phyloP scores from a whole-genome alignment of 1,140 invertebrate genomes.

The Drosophila paulistorum region DNA sequence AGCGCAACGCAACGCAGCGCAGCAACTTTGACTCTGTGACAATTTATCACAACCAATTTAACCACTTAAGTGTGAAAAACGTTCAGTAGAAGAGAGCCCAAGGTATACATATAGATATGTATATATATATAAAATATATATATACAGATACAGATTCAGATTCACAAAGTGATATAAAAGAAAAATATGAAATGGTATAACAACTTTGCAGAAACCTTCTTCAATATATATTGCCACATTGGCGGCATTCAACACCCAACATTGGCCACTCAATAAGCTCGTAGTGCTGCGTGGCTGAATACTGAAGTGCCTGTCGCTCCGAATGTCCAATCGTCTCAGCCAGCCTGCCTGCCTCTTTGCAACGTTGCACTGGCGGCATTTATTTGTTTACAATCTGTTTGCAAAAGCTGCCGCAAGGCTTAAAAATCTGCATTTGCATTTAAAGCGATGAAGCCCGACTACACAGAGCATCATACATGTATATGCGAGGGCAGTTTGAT shows the following conservation, averaged over 20 bases:
- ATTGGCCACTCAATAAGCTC: slow-evolving; percentile 55
- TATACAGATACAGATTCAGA: slow-evolving; percentile 29
- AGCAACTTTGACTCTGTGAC: slow-evolving; percentile 73
- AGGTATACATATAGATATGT: background rate
- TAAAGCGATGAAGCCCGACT: slow-evolving; percentile 33
- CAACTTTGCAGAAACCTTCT: slow-evolving; percentile 29
- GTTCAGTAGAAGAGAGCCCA: slow-evolving; percentile 39
- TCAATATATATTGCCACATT: slow-evolving; percentile 18
- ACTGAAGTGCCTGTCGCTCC: slow-evolving; percentile 29
- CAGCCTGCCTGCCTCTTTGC: background rate
- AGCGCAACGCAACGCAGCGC: slow-evolving; percentile 36
- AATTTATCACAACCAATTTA: slow-evolving; percentile 81
- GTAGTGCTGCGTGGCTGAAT: slow-evolving; percentile 22
- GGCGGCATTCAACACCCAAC: slow-evolving; percentile 34
- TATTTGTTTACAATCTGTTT: slow-evolving; percentile 81
- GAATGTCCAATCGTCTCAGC: background rate
- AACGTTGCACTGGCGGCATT: slow-evolving; percentile 55
- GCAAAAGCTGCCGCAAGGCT: slow-evolving; percentile 68
- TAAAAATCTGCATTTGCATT: slow-evolving; percentile 74
- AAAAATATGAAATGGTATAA: slow-evolving; percentile 28
- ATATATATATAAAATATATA: background rate
- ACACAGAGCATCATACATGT: background rate
- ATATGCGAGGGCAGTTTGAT: background rate
- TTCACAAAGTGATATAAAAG: slow-evolving; percentile 17
- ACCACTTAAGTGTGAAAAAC: slow-evolving; percentile 80